Evolutionary conservation across 1,140 invertebrate species (phyloP).

Genomic region (Lordiphosa collinella): DNA sequence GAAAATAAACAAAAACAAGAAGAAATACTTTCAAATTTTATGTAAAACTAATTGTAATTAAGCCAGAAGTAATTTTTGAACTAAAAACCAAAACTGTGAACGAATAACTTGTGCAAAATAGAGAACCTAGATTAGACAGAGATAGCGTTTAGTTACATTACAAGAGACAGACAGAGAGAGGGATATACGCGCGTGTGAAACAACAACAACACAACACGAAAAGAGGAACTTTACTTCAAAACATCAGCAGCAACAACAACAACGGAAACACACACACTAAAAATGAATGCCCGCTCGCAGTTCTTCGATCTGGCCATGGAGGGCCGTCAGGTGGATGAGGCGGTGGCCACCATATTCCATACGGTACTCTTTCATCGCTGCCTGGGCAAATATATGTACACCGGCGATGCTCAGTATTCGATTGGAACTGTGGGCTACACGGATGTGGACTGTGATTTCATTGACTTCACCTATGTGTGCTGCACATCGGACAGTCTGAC

Average conservation of each 20-base stretch:
- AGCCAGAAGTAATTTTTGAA: constrained; percentile 1
- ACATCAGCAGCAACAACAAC: neutral
- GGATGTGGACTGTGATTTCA: constrained; percentile 98
- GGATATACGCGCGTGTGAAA: constrained; percentile 3
- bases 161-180: constrained; percentile 11
- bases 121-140: constrained; percentile 2
- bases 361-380: constrained; percentile 96
- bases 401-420: constrained; percentile 95
- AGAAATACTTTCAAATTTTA: constrained; percentile 9
- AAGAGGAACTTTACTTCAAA: neutral
- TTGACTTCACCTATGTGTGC: constrained; percentile 98
- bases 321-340: constrained; percentile 96
- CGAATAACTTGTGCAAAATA: constrained; percentile 6
- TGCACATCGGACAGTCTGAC: constrained; percentile 91
- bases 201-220: constrained; percentile 1
- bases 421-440: constrained; percentile 96
- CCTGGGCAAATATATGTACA: constrained; percentile 96
- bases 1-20: constrained; percentile 11
- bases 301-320: constrained; percentile 94
- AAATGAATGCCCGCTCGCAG: constrained; percentile 94
- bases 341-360: constrained; percentile 96
- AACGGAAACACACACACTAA: neutral
- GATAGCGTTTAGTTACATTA: constrained; percentile 3
- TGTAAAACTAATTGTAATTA: neutral
- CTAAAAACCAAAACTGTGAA: constrained; percentile 2